These are phyloP conservation scores for Nemurella pictetii DNA, from an alignment of 2,888 invertebrate genomes.

Conservation along the genomic window DNA sequence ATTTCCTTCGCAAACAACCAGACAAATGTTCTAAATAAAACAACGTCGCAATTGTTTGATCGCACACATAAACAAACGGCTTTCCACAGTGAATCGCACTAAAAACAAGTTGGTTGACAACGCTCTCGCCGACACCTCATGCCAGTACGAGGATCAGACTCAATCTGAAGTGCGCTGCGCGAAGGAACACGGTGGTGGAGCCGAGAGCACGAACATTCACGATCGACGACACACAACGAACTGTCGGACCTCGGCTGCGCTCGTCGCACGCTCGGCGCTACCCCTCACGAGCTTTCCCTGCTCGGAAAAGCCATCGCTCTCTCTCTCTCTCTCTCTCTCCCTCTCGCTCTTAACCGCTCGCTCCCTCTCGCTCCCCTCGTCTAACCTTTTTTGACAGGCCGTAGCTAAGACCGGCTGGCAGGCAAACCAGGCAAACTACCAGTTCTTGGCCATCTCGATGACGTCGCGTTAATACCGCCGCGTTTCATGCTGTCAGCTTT, in stretches of 20 bases:
- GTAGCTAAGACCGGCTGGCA: constrained; percentile 27
- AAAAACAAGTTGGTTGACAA: not conserved
- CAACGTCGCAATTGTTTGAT: not conserved
- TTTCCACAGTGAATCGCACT: not conserved
- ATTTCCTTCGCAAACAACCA: not conserved
- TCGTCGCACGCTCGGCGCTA: constrained; percentile 41
- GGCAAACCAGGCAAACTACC: constrained; percentile 39
- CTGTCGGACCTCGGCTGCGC: constrained; percentile 12
- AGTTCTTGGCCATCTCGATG: constrained; percentile 45
- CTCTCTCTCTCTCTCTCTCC: constrained; percentile 34
- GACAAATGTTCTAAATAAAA: not conserved
- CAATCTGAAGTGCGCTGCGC: constrained; percentile 5
- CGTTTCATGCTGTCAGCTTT: constrained; percentile 54
- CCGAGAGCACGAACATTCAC: not conserved
- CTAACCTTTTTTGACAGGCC: constrained; percentile 28
- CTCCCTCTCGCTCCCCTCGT: constrained; percentile 5
- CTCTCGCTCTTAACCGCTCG: too few species aligned
- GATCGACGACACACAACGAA: constrained; percentile 32
- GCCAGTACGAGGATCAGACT: constrained; percentile 2
- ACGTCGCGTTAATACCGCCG: constrained; percentile 56
- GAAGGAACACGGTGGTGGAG: constrained; percentile 15
- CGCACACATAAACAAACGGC: not conserved
- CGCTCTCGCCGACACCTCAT: not conserved
- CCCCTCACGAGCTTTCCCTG: constrained; percentile 37
- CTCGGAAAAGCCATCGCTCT: constrained; percentile 28